Base-by-base conservation (phyloP, 2,888 invertebrate genomes). In the Odontocolon sp. region DNA sequence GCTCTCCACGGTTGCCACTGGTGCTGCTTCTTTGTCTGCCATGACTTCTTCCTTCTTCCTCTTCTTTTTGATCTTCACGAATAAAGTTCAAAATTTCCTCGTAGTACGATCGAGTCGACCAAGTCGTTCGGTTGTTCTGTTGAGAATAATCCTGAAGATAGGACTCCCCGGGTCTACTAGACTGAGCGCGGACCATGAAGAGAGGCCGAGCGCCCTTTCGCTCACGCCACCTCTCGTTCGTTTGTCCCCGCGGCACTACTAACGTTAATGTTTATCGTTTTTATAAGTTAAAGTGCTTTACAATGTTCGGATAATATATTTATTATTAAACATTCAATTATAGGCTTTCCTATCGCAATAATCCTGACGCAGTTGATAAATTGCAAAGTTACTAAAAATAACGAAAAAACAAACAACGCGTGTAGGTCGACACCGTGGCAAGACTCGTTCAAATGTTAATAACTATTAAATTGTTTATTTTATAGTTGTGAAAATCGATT, bases 121-220 rank as follows among this genome's bases (percentile, higher is more conserved):
- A 52, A 52, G 28, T 11, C 8, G 2, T 23, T 33, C 11, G 14
- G 2, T 9, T 54, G 21, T 31, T 5, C n/a, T 61, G 28, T 68
- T 45, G 66, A 28, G 31, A 52, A 23, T 50, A 63, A 31, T 45
- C 36, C 18, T 33, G 33, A 14, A 36, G 23, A n/a, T 3, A n/a
- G 3, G 4, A 42, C 33, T 11, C 47, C 18, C 16, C 57, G 57
- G 52, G 47, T 23, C 71, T n/a, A 56, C 74, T 82, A 72, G 40
- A 50, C 9, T 18, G 67, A 83, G 84, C 85, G 74, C 87, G 87
- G 85, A 86, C 87, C 83, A 82, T 82, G 86, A 70, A 84, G 86
- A 86, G 80, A 83, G 82, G 9, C 85, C 73, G 21, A 28, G 23
- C 71, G 69, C 50, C 64, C 80, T 76, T 80, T 67, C 73, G 75